Base-by-base conservation (phyloP, 1,140 invertebrate genomes). In the Antheraea pernyi region DNA sequence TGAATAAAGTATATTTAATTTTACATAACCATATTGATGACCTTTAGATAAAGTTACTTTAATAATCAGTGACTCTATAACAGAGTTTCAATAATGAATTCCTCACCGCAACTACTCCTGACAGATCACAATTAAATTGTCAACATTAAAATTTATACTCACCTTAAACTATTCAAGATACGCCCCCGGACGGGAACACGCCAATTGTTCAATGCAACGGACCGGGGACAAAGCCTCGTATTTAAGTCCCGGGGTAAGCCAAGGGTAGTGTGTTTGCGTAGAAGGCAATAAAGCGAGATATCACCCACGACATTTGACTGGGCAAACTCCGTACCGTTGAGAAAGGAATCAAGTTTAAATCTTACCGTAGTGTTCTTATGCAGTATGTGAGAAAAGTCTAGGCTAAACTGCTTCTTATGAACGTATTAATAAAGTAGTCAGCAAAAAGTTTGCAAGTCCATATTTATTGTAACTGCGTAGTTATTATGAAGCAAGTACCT, bases 221-320 rank as follows among this genome's bases (percentile, higher is more conserved):
- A 19, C 69, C 37, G 22, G 67, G 74, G 71, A 86, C 78, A 84
- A 82, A 82, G 79, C 80, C 77, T 77, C 72, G 65, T 76, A 76
- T 70, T 80, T 78, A 80, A 79, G 74, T 39, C 59, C 74, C 42
- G 75, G 60, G 75, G 83, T 81, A 80, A 83, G 77, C 79, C 72
- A 64, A 64, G 59, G 73, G 71, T 66, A 78, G 75, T 53, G 81
- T 89, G 84, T 85, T 87, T 87, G 84, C 78, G 73, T 79, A 78
- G 78, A 77, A 83, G 77, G 82, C 85, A 89, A 89, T 89, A 86
- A 86, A 82, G 79, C 82, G 73, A 72, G 72, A 75, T 83, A 81
- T 86, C 77, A 78, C 78, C 73, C 69, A 70, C 72, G 72, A 80
- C 80, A 85, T 87, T 86, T 81, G 81, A 82, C 81, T 85, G 81